A percentile compares a stretch with the other conserved stretches of the same genome.
Conservation (phyloP, 2,888 invertebrate genomes). For the Stenchaetothrips biformis region DNA sequence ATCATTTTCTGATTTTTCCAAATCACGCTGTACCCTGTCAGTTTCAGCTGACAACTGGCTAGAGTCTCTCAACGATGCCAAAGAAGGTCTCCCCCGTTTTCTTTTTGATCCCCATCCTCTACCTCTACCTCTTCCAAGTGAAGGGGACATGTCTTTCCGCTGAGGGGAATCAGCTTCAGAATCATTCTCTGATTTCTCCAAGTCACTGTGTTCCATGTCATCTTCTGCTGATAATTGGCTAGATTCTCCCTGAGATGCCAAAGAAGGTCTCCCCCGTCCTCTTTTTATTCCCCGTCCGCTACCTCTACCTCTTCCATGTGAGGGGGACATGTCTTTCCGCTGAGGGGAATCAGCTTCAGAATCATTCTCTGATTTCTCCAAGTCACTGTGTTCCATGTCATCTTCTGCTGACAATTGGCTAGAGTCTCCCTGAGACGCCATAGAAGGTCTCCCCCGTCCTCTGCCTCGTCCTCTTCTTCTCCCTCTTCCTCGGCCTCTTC, state of each 20-base stretch:
- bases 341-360: background rate
- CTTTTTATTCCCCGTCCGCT: no score
- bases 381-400: background rate
- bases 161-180: background rate
- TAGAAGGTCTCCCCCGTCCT: no score
- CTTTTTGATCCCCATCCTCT: background rate
- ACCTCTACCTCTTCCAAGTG: background rate
- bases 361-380: background rate
- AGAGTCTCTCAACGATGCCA: background rate
- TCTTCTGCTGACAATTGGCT: background rate
- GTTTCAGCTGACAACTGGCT: background rate
- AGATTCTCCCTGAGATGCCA: no score
- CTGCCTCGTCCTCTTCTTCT: no score
- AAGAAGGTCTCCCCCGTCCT: no score
- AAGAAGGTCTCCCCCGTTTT: background rate
- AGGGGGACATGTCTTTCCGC: background rate
- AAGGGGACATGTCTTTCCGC: background rate
- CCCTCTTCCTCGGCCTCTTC: no score
- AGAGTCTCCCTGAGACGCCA: no score
- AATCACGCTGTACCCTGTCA: background rate
- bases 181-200: background rate
- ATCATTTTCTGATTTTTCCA: background rate
- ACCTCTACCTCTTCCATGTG: background rate
- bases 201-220: background rate
- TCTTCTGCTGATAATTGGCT: background rate